Conservation (phyloP, 2,797 vertebrate species). For the Oreortyx pictus region DNA sequence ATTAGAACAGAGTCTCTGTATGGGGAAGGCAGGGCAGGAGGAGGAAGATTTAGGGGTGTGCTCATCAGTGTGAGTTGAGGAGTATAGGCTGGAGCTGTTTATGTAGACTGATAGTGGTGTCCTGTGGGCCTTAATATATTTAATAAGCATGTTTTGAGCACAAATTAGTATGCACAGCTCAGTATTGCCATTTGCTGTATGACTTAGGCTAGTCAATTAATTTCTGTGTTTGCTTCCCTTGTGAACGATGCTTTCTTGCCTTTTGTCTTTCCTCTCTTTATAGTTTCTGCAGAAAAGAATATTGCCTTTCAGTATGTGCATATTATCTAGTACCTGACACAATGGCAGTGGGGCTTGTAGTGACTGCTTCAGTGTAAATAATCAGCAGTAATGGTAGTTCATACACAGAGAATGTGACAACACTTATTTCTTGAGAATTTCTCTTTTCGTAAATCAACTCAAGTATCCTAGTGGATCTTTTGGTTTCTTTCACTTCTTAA, state of each 20-base stretch:
- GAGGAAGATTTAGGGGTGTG: neutral
- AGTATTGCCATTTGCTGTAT: neutral
- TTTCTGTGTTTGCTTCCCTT: constrained; percentile 14
- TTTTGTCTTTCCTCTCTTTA: neutral
- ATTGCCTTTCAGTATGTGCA: neutral
- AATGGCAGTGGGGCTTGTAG: neutral
- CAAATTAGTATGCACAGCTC: neutral
- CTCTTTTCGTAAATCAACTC: neutral
- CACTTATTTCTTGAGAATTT: neutral
- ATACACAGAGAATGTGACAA: neutral
- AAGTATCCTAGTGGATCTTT: neutral
- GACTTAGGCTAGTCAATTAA: neutral
- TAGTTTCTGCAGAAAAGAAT: neutral
- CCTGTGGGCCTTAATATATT: neutral
- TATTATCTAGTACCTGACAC: constrained; percentile 14
- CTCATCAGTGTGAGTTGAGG: neutral
- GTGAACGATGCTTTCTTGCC: neutral
- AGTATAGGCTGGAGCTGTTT: neutral
- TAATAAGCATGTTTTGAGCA: constrained; percentile 22
- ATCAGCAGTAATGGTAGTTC: constrained; percentile 1
- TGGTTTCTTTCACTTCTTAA: neutral
- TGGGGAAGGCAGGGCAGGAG: neutral
- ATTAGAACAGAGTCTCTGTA: neutral
- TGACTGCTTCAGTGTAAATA: constrained; percentile 24
- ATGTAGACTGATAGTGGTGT: neutral